phyloP scores from a whole-genome alignment of 2,888 invertebrate species.

The Alviniconcha strummeri region DNA sequence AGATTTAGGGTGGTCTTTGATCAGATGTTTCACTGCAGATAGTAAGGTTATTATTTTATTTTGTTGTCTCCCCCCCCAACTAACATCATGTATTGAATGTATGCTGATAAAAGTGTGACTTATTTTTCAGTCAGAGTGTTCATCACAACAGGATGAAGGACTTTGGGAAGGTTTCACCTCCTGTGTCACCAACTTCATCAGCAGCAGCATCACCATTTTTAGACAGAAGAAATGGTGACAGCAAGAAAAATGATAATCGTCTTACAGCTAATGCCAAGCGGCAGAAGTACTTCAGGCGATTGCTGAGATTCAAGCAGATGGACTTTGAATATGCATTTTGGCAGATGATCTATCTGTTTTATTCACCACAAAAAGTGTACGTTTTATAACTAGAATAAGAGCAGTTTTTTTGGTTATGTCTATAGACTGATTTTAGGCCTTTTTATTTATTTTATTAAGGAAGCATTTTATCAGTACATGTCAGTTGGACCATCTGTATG shows the following conservation, averaged over 20 bases:
- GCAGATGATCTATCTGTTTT: constrained; percentile 98
- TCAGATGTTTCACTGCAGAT: too few relatives aligned
- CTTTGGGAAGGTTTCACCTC: constrained; percentile 59
- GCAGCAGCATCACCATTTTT: constrained; percentile 51
- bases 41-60: too few relatives aligned
- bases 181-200: constrained; percentile 58
- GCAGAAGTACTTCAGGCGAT: constrained; percentile 79
- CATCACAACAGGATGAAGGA: constrained; percentile 35
- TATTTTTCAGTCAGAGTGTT: too few relatives aligned
- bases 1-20: too few relatives aligned
- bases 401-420: too few relatives aligned
- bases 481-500: too few relatives aligned
- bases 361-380: constrained; percentile 93
- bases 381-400: constrained; percentile 32
- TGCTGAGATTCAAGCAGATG: constrained; percentile 93
- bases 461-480: too few relatives aligned
- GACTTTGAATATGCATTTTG: constrained; percentile 99
- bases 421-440: too few relatives aligned
- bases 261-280: constrained; percentile 86
- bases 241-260: constrained; percentile 50
- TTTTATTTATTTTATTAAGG: too few relatives aligned
- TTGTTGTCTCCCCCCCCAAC: too few relatives aligned
- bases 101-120: too few relatives aligned
- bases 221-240: constrained; percentile 41
- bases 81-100: too few relatives aligned